Conservation (phyloP, 2,797 vertebrate species). For the Parotocinclus haroldoi region DNA sequence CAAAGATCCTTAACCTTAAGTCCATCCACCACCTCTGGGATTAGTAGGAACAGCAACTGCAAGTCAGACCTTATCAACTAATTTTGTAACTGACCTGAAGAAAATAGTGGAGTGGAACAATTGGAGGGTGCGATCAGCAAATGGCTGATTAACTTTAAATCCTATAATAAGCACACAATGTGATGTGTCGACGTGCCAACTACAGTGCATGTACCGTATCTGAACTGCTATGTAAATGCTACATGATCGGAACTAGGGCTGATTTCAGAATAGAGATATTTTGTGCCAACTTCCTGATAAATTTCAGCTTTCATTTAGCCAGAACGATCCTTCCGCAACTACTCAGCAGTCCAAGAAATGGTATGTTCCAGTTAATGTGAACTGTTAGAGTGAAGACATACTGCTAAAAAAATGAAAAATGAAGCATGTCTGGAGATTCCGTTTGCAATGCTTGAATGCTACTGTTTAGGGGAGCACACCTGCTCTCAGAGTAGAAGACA, state of each 20-base stretch:
- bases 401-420: constrained; percentile 48
- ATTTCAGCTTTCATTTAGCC: constrained; percentile 10
- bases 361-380: constrained; percentile 43
- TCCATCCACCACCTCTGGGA: too few relatives aligned
- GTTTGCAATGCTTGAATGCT: constrained; percentile 46
- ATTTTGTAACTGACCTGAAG: too few relatives aligned
- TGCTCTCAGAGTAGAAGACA: constrained; percentile 45
- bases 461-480: constrained; percentile 49
- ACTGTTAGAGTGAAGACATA: constrained; percentile 43
- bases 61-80: too few relatives aligned
- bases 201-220: background rate
- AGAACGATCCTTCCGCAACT: constrained; percentile 30
- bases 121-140: too few relatives aligned
- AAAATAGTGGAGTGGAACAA: too few relatives aligned
- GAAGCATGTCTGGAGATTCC: constrained; percentile 30
- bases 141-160: too few relatives aligned
- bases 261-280: constrained; percentile 8
- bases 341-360: constrained; percentile 21
- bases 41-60: too few relatives aligned
- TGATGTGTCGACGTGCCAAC: background rate
- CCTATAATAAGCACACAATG: too few relatives aligned
- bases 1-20: too few relatives aligned
- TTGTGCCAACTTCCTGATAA: constrained; percentile 11
- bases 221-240: too few relatives aligned
- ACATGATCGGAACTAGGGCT: constrained; percentile 1